These are phyloP conservation scores for Butorides virescens DNA, from an alignment of 2,113 vertebrate species.

Conservation along the genomic window DNA sequence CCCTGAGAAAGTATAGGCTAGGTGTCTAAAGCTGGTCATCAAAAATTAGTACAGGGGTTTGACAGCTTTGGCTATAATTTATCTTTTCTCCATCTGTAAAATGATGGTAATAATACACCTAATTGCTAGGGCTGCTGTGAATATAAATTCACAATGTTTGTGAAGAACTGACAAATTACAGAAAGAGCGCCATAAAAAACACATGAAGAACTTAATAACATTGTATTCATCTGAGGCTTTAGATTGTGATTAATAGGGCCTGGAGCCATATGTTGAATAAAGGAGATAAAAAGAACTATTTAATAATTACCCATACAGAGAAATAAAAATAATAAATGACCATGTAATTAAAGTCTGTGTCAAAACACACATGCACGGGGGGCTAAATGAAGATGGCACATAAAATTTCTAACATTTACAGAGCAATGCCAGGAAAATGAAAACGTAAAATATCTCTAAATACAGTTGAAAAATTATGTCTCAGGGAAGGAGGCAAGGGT, in stretches of 20 bases:
- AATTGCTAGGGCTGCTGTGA: conserved; percentile 45
- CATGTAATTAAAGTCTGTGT: background rate
- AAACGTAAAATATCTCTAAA: background rate
- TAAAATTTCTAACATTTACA: background rate
- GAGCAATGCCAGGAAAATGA: background rate
- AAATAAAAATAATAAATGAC: conserved; percentile 48
- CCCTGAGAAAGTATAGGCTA: conserved; percentile 41
- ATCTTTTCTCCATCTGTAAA: conserved; percentile 51
- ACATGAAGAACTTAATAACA: conserved; percentile 15
- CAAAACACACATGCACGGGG: background rate
- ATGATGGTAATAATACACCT: conserved; percentile 42
- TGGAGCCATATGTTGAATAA: background rate
- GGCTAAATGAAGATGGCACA: background rate
- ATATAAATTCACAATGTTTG: conserved; percentile 48
- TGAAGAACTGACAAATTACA: conserved; percentile 44
- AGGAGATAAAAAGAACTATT: conserved; percentile 37
- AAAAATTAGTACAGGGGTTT: conserved; percentile 37
- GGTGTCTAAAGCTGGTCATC: conserved; percentile 51
- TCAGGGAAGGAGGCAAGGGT: background rate
- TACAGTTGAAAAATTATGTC: background rate
- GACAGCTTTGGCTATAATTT: conserved; percentile 44
- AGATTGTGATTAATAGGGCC: conserved; percentile 17
- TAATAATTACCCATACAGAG: conserved; percentile 27
- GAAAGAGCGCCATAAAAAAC: conserved; percentile 35
- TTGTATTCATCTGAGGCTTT: conserved; percentile 28